Evolutionary conservation across 2,113 vertebrate species (phyloP).

Genomic region (Daphoenositta chrysoptera): DNA sequence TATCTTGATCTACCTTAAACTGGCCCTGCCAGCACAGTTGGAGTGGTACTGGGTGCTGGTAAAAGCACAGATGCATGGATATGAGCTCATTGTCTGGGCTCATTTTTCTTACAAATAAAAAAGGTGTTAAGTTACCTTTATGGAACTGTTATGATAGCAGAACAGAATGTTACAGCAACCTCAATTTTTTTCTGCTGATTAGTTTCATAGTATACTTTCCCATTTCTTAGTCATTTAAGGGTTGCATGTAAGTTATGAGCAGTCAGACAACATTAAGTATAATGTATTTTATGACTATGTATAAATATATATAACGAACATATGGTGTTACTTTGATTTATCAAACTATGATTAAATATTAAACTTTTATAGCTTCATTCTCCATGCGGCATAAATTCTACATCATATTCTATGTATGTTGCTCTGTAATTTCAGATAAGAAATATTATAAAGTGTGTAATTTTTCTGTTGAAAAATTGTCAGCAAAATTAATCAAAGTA

Average conservation of each 20-base stretch:
- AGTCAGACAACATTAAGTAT: background rate
- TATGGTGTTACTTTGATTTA: background rate
- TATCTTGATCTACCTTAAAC: background rate
- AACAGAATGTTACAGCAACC: background rate
- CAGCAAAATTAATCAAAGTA: background rate
- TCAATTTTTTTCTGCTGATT: background rate
- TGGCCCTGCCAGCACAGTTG: background rate
- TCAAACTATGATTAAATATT: background rate
- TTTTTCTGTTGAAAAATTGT: background rate
- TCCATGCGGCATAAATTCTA: background rate
- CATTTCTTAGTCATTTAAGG: background rate
- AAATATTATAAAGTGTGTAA: conserved; percentile 2
- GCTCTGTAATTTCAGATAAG: conserved; percentile 30
- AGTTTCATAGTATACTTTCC: background rate
- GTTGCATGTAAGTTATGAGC: background rate
- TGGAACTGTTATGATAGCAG: background rate
- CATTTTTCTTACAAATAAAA: background rate
- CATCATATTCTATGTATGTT: background rate
- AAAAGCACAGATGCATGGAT: background rate
- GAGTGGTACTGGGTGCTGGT: background rate
- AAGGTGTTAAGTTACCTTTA: background rate
- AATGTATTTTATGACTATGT: background rate
- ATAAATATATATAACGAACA: background rate
- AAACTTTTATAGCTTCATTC: background rate
- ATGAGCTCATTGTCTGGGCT: background rate